Evolutionary conservation across 1,140 invertebrate species (phyloP), one percentile per base, ranked within the genome.

Genomic region (Drosophila persimilis): DNA sequence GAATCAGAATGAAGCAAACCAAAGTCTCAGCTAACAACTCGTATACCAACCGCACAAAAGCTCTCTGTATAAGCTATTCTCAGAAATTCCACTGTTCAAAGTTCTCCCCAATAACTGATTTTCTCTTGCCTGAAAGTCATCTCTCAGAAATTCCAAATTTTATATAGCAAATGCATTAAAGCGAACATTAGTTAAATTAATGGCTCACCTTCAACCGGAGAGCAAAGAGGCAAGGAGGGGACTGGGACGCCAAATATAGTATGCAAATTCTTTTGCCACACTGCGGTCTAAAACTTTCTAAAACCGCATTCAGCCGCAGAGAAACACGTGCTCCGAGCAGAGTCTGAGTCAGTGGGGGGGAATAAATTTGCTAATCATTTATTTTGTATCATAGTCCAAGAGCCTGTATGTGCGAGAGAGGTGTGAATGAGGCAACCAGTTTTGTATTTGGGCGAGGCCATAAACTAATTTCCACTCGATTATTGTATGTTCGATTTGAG

Each of bases 221-320:
- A 22, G 35, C 4, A 13, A 39, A 71, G 59, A 51, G 63, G 56
- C 48, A 46, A 15, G 35, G 9, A 17, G 44, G 29, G 13, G 29
- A 2, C 3, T 31, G 31, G 5, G 47, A 31, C 31, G 9, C 39
- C 35, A 50, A 62, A 41, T 47, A 35, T 66, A 39, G 35, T 13
- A 80, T 77, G 56, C 73, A 62, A 86, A 84, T 85, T 56, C 50
- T 46, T 70, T 48, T 29, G n/a, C 41, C 64, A 59, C 55, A n/a
- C 51, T 79, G 71, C 46, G 71, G 80, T 61, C 61, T 57, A 24
- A 77, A 63, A 85, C 81, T 85, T 86, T 86, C 81, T 88, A 86
- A 70, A 85, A 81, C 83, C 83, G 70, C 81, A 85, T 70, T 74
- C 79, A 46, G 50, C 35, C 80, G 63, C 80, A 77, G 48, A 24